These are phyloP conservation scores for Sminthurides bifidus DNA, from an alignment of 1,140 invertebrate species.

Conservation along the genomic window DNA sequence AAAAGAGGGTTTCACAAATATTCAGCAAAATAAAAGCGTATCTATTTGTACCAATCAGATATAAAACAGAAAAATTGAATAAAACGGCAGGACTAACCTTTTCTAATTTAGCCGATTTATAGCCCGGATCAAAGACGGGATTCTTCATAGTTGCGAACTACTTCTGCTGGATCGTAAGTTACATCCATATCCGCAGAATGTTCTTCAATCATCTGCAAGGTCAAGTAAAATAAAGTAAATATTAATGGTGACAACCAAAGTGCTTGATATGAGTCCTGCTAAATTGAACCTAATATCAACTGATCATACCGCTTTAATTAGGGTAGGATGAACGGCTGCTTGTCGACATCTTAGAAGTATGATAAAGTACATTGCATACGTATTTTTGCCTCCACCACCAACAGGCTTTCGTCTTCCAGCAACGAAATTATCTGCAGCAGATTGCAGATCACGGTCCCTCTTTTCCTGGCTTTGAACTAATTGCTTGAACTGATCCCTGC, in stretches of 20 bases:
- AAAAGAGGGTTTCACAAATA: conserved; percentile 1
- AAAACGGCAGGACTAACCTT: conserved; percentile 36
- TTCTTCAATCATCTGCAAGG: conserved; percentile 35
- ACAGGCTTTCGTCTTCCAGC: background rate
- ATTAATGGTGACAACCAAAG: background rate
- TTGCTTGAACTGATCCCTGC: conserved; percentile 33
- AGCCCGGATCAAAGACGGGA: conserved; percentile 54
- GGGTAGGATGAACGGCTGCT: conserved; percentile 72
- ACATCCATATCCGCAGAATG: conserved; percentile 32
- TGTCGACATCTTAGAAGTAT: conserved; percentile 71
- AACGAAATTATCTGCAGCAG: conserved; percentile 8
- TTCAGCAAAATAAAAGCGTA: background rate
- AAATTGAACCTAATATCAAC: background rate
- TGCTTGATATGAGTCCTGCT: background rate
- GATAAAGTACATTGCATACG: conserved; percentile 54
- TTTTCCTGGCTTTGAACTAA: conserved; percentile 36
- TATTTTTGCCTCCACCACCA: background rate
- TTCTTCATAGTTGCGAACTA: conserved; percentile 50
- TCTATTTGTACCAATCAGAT: background rate
- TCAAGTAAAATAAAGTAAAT: conserved; percentile 3
- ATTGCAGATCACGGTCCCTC: conserved; percentile 26
- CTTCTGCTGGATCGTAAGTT: conserved; percentile 32
- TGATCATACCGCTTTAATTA: conserved; percentile 50
- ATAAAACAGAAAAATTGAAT: background rate
- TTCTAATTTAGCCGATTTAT: conserved; percentile 39